Evolutionary conservation across 2,113 vertebrate genomes (phyloP).

Genomic region (Eublepharis macularius): DNA sequence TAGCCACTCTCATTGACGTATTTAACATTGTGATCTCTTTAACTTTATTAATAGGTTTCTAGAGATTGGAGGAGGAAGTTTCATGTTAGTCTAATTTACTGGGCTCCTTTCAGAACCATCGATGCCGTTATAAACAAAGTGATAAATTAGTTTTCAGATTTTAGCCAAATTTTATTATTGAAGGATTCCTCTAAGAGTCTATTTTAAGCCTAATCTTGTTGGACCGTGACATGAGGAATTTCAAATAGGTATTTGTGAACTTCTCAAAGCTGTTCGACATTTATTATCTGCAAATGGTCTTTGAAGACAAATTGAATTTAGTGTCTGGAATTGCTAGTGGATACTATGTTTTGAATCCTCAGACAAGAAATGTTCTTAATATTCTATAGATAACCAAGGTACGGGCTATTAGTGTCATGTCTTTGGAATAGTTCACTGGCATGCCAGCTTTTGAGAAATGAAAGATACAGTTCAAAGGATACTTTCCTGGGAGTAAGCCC

Average conservation of each 20-base stretch:
- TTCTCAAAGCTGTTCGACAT: background rate
- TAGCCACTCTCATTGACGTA: conserved; percentile 47
- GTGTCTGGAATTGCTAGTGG: background rate
- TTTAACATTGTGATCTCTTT: conserved; percentile 33
- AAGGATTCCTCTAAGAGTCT: background rate
- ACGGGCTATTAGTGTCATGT: background rate
- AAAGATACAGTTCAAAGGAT: no score
- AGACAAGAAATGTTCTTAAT: background rate
- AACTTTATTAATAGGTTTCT: conserved; percentile 57
- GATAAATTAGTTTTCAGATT: conserved; percentile 21
- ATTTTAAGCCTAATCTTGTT: background rate
- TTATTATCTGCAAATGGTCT: no score
- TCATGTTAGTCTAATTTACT: conserved; percentile 38
- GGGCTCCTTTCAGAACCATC: background rate
- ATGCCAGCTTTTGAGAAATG: background rate
- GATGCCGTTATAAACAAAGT: conserved; percentile 22
- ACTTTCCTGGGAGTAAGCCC: no score
- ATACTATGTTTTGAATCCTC: background rate
- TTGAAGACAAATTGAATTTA: background rate
- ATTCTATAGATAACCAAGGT: background rate
- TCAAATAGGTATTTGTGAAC: background rate
- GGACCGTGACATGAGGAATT: background rate
- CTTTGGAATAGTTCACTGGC: background rate
- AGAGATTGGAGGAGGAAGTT: conserved; percentile 18
- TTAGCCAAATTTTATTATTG: conserved; percentile 11